Percentiles rank a stretch among this genome's conserved stretches.
Conservation (phyloP, 2,113 vertebrate genomes). For the Pyxicephalus adspersus region DNA sequence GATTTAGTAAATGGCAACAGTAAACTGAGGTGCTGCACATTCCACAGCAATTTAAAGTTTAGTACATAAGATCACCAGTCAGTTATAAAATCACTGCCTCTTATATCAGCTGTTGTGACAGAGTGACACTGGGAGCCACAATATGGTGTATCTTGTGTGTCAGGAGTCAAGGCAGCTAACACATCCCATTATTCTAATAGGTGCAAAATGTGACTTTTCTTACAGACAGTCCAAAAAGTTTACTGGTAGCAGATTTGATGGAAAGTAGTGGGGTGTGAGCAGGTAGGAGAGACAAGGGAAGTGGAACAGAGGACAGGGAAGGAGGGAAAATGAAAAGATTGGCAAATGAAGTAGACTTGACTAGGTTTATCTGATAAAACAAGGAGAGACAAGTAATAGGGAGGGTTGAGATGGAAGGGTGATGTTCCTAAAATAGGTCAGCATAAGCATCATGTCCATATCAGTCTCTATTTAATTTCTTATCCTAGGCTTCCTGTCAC, state of each 20-base stretch:
- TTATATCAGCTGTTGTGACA: constrained; percentile 49
- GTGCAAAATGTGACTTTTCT: constrained; percentile 37
- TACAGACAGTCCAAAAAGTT: constrained; percentile 25
- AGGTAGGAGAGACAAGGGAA: not conserved
- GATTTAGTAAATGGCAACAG: too few relatives aligned
- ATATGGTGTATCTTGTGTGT: constrained; percentile 15
- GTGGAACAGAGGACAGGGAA: not conserved
- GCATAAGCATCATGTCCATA: constrained; percentile 17
- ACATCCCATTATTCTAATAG: constrained; percentile 46
- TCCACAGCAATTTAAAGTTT: constrained; percentile 8
- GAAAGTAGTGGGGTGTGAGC: constrained; percentile 4
- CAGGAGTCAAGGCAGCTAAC: constrained; percentile 38
- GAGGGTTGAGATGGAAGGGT: not conserved
- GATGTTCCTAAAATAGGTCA: constrained; percentile 30
- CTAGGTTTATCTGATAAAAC: not conserved
- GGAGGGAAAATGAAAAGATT: not conserved
- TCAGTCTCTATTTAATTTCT: constrained; percentile 14
- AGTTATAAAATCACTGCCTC: constrained; percentile 46
- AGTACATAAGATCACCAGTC: constrained; percentile 9
- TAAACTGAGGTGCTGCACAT: too few relatives aligned
- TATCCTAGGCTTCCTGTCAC: constrained; percentile 12
- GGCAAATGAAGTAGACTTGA: not conserved
- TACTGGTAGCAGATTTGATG: constrained; percentile 19
- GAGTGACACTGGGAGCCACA: constrained; percentile 43
- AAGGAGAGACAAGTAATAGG: not conserved